Evolutionary conservation across 2,797 vertebrate genomes (phyloP).

Genomic region (Acropternis orthonyx): DNA sequence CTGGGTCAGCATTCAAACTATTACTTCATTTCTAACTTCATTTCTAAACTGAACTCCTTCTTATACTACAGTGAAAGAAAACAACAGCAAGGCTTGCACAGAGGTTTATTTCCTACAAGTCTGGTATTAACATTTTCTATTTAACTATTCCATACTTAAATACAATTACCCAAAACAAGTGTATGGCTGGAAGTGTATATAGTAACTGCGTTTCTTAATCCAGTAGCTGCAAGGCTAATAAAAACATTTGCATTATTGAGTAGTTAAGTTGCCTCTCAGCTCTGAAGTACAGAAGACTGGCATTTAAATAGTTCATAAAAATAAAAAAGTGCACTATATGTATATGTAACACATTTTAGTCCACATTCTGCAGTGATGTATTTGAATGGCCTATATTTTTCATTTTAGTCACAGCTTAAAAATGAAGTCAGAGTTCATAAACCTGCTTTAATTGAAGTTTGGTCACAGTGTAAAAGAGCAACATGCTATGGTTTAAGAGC

Average conservation of each 20-base stretch:
- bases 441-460: neutral
- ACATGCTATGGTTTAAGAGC: neutral
- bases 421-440: neutral
- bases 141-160: neutral
- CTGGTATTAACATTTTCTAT: neutral
- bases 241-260: neutral
- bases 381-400: neutral
- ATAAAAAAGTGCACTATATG: neutral
- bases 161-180: neutral
- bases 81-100: neutral
- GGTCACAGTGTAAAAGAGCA: neutral
- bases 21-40: neutral
- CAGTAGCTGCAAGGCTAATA: neutral
- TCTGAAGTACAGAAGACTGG: neutral
- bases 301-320: neutral
- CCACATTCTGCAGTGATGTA: neutral
- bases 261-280: neutral
- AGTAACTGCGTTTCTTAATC: neutral
- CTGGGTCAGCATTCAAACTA: neutral
- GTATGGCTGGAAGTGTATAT: neutral
- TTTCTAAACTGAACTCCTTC: neutral
- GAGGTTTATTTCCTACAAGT: slow-evolving; percentile 55
- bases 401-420: neutral
- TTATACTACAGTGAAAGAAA: neutral
- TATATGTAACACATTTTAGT: neutral